Base-by-base conservation (phyloP, 2,797 vertebrate species). In the Cirrhinus molitorella region DNA sequence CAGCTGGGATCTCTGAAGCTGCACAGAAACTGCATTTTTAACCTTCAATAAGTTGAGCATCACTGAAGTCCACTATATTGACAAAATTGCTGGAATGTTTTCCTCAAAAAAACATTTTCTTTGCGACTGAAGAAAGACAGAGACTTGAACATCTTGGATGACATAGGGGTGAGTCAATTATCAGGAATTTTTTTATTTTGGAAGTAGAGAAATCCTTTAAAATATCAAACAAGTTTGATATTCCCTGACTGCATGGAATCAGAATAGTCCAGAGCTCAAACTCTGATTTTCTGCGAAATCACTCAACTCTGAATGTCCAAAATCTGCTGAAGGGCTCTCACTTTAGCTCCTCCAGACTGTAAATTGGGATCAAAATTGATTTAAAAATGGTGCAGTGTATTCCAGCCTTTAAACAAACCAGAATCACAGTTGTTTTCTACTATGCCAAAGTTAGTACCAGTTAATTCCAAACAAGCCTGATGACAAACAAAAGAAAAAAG, bases 401-500 rank as follows among this genome's bases (percentile, higher is more conserved):
- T 47, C 75, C 59, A 78, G 75, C 75, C 12, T 63, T 23, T 37
- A 37, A 14, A 37, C 63, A 25, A 53, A 67, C 13, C 19, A 66
- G 61, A 51, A 75, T 63, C 45, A 31, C 55, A 1, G 12, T 31
- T 81, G 43, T 61, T 49, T 19, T 63, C 49, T 73, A 23, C 9
- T 28, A 51, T 25, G 47, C 23, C 71, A 65, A 28, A 63, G 17
- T 66, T 75, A 55, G 17, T 75, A 66, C 31, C 79, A 45, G 63
- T 65, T 17, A 11, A 59, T 37, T 71, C 70, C 43, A 72, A 10
- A 71, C 21, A 16, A 73, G 57, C 28, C 28, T 73, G 68, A 63
- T 66, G 57, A 65, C 31, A 23, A 74, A 21, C 12, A 47, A 74
- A 51, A 74, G 43, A 65, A 66, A n/a, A 65, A 61, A 79, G 53